A percentile compares a stretch with the other conserved stretches of the same genome.
These are phyloP conservation scores for Potamarius usumacintae DNA, from an alignment of 2,113 vertebrate genomes.

Conservation along the genomic window DNA sequence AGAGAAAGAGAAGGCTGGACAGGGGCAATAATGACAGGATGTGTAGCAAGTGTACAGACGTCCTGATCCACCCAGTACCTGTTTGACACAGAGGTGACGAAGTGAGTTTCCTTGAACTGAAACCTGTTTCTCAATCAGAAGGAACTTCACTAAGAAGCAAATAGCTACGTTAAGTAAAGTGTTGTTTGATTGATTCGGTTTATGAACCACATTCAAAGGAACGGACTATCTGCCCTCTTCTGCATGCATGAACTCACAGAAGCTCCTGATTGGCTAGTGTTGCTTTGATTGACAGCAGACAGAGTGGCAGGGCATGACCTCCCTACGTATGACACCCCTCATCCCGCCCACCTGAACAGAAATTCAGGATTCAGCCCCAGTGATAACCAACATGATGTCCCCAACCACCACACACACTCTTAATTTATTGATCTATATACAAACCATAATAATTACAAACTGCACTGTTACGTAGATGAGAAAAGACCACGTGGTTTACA, in stretches of 20 bases:
- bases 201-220: not conserved
- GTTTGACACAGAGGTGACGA: constrained; percentile 45
- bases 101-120: not conserved
- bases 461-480: not conserved
- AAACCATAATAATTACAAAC: not conserved
- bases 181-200: not conserved
- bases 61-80: constrained; percentile 88
- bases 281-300: not conserved
- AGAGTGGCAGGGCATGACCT: no score
- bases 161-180: not conserved
- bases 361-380: no score
- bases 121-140: not conserved
- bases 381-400: not conserved
- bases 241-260: not conserved
- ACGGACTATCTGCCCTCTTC: not conserved
- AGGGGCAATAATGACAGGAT: constrained; percentile 90
- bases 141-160: not conserved
- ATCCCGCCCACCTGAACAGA: no score
- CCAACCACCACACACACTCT: not conserved
- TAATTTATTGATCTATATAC: no score
- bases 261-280: not conserved
- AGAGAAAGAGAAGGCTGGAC: constrained; percentile 84
- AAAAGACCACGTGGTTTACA: not conserved
- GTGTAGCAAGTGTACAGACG: constrained; percentile 83
- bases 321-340: no score